Base-by-base conservation (phyloP, 2,888 invertebrate species). In the Atrina japonica region DNA sequence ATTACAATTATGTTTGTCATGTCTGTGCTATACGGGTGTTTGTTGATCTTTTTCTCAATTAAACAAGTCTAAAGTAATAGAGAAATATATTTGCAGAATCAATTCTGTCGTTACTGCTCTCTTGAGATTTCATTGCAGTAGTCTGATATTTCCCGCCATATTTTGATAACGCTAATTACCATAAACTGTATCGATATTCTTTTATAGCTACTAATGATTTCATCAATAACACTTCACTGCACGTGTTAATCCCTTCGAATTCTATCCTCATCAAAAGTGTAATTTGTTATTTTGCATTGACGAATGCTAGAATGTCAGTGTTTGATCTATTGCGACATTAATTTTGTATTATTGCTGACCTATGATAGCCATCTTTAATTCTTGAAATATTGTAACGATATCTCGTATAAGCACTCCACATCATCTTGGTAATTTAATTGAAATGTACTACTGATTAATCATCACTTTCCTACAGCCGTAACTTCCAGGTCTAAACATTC, bases 211-310 rank as follows among this genome's bases (percentile, higher is more conserved):
- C 40, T 40, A 56, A 21, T 56, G 56, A 40, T 56, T 40, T 35
- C 30, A 56, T 56, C 56, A 56, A 56, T 56, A 56, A 21, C 56
- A 23, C 56, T 21, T 21, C 9, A 40, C n/a, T 56, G 35, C 56
- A 56, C 56, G 56, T 40, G 56, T 40, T 29, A 35, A 35, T 7
- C 35, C 11, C 6, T 35, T 35, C 14, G 40, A 56, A 56, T 56
- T 40, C 23, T 40, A 56, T 56, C 35, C 56, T 40, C 56, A 56
- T 56, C 40, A 56, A 56, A 56, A 56, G 56, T 56, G 56, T 56
- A 56, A 56, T 56, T 56, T 56, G 56, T 56, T 56, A 56, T 56
- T 35, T 56, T 23, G 56, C 35, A 30, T 35, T 56, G 35, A 40
- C n/a, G 35, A 35, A 35, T 23, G 35, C 5, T 35, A 30, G 35